Evolutionary conservation across 2,888 invertebrate genomes (phyloP), one percentile per base, ranked within the genome.

Genomic region (Carcina quercana): DNA sequence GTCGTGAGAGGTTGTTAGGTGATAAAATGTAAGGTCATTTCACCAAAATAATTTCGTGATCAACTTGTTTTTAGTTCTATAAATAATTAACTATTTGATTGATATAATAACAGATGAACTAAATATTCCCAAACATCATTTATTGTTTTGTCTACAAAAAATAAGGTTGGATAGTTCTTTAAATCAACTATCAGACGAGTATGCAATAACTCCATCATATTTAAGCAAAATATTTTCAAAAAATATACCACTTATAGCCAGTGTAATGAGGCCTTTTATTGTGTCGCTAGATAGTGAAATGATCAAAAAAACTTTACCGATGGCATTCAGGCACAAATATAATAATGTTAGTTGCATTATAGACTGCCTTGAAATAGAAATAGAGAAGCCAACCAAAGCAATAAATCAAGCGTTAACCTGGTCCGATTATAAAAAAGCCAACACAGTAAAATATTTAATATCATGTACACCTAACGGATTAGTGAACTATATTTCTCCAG

Each of bases 281-380:
- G 37, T 43, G 5, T 21, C 19, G 12, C 12, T 38, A 35, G 32
- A 37, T 25, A 42, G 24, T 12, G 4, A 27, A 11, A 15, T 15
- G 1, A 35, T 35, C 5, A 42, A 39, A 39, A 31, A 21, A 14
- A 38, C 11, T 19, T 35, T 46, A 25, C 40, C 43, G n/a, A 43
- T 43, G 21, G 35, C 44, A 11, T 46, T 49, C 26, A 43, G 43
- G 15, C 42, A 46, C 32, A 44, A 42, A 25, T 45, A 42, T 30
- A 5, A 38, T 21, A 43, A 49, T 10, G 47, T 52, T 1, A 38
- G 29, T 25, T 50, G 47, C 19, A 61, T 64, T 6, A 57, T 61
- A 29, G 59, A 62, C 28, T 63, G 59, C 27, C 35, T 62, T 10
- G 57, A 63, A 42, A 58, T 59, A 25, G 47, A 60, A 36, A 43